phyloP scores from a whole-genome alignment of 2,113 vertebrate species.

The Euleptes europaea region DNA sequence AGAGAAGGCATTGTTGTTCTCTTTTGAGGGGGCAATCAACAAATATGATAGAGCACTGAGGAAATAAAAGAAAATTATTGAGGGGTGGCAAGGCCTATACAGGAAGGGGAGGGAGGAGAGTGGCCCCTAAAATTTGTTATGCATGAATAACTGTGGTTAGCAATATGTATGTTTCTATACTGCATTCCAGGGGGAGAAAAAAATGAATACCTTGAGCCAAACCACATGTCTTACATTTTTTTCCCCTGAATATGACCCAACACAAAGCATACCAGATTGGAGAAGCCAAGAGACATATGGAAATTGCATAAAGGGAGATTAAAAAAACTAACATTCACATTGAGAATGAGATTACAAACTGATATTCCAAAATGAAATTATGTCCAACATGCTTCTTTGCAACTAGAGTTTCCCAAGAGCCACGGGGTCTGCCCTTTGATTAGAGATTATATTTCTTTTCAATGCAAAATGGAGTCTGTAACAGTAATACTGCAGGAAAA shows the following conservation, averaged over 20 bases:
- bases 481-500: neutral
- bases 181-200: conserved; percentile 35
- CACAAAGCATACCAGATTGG: conserved; percentile 14
- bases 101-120: neutral
- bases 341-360: conserved; percentile 9
- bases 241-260: conserved; percentile 28
- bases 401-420: conserved; percentile 13
- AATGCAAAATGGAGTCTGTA: neutral
- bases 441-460: conserved; percentile 8
- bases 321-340: conserved; percentile 21
- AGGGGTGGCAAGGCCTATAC: neutral
- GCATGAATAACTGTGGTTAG: conserved; percentile 29
- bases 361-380: conserved; percentile 23
- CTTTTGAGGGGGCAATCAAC: neutral
- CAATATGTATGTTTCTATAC: conserved; percentile 30
- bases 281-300: conserved; percentile 30
- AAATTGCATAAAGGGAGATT: conserved; percentile 30
- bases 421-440: neutral
- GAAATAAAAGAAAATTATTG: neutral
- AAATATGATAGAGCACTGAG: neutral
- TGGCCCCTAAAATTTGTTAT: conserved; percentile 31
- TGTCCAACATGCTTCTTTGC: neutral
- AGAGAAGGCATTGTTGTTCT: neutral
- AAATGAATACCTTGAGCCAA: conserved; percentile 39
- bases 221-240: conserved; percentile 26